These are phyloP conservation scores for Zaprionus africanus DNA, from an alignment of 1,140 invertebrate genomes.

Conservation along the genomic window DNA sequence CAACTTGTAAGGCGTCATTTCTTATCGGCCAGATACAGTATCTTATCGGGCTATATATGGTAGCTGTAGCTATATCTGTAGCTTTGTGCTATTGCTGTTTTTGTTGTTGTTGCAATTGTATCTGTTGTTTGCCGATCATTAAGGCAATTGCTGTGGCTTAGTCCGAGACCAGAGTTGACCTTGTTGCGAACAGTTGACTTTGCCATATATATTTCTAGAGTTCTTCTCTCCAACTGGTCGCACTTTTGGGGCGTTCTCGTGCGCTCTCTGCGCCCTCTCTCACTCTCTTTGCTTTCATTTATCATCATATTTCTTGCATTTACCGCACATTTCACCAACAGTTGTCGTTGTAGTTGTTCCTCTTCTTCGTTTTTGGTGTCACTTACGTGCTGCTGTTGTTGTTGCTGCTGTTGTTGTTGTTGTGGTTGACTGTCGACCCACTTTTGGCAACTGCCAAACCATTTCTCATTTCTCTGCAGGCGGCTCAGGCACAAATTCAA, in stretches of 20 bases:
- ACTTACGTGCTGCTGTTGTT: conserved; percentile 29
- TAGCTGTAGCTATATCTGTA: conserved; percentile 2
- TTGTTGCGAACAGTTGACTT: conserved; percentile 37
- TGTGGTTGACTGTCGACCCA: conserved; percentile 51
- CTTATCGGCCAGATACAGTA: conserved; percentile 51
- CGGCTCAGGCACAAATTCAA: conserved; percentile 63
- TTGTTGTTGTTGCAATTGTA: conserved; percentile 3
- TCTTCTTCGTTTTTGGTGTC: conserved; percentile 43
- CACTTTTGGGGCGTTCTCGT: conserved; percentile 21
- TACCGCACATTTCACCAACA: conserved; percentile 67
- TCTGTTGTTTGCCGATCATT: conserved; percentile 32
- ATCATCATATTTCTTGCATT: conserved; percentile 72
- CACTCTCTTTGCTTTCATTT: conserved; percentile 58
- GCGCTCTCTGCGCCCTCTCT: not conserved
- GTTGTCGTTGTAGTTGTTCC: conserved; percentile 20
- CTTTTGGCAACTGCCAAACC: conserved; percentile 60
- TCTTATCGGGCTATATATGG: conserved; percentile 40
- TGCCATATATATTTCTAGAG: conserved; percentile 17
- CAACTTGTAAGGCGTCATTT: conserved; percentile 22
- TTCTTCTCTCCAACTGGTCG: conserved; percentile 6
- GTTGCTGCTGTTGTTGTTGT: conserved; percentile 6
- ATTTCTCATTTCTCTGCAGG: conserved; percentile 57
- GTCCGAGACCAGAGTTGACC: conserved; percentile 30
- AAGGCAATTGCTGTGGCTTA: conserved; percentile 30
- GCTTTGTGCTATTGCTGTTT: not conserved